phyloP scores from a whole-genome alignment of 2,113 vertebrate species.

The Etheostoma cragini region DNA sequence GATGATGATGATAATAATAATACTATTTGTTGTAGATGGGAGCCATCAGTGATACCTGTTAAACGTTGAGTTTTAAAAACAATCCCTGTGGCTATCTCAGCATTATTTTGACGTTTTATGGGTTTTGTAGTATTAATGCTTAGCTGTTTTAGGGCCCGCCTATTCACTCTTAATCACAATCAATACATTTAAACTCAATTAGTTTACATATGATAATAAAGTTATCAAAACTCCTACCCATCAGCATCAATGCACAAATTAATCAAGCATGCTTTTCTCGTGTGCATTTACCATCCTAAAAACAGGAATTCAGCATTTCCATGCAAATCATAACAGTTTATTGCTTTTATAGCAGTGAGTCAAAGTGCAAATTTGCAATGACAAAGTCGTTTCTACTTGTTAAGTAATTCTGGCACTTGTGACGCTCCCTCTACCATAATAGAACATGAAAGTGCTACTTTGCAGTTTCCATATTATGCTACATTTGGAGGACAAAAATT shows the following conservation, averaged over 20 bases:
- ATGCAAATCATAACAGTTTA: not conserved
- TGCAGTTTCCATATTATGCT: not conserved
- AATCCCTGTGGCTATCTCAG: not conserved
- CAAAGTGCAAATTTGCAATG: constrained; percentile 12
- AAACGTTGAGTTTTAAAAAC: not conserved
- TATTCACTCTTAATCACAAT: not conserved
- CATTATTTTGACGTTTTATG: not conserved
- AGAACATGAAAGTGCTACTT: not conserved
- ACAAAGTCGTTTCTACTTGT: not conserved
- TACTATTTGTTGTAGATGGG: not conserved
- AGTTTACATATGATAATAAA: not conserved
- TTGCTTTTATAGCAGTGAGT: not conserved
- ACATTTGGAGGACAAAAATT: not conserved
- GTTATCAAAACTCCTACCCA: not conserved
- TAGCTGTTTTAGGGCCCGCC: not conserved
- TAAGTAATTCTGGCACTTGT: not conserved
- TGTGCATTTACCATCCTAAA: not conserved
- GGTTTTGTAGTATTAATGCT: too few species aligned
- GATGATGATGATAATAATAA: too few species aligned
- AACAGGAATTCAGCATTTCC: not conserved
- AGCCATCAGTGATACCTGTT: not conserved
- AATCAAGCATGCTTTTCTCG: not conserved
- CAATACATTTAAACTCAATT: not conserved
- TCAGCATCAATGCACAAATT: not conserved
- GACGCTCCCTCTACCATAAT: not conserved